Percentiles rank a stretch among this genome's conserved stretches.
Evolutionary conservation across 2,888 invertebrate genomes (phyloP).

Genomic region (Melikaiella ostensackeni): DNA sequence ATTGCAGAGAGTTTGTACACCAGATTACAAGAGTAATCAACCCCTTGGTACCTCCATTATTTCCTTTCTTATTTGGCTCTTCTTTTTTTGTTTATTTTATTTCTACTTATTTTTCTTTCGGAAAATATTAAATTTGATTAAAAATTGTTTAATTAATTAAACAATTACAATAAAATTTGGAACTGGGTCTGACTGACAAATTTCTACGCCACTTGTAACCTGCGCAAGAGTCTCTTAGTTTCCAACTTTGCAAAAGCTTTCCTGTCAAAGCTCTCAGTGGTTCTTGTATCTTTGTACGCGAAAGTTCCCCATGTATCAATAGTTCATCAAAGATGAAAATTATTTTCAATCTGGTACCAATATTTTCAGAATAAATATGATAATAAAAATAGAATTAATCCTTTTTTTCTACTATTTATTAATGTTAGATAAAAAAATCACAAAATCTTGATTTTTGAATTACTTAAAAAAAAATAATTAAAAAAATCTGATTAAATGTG

Average conservation of each 20-base stretch:
- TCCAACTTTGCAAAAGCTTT: constrained; percentile 25
- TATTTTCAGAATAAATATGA: neutral
- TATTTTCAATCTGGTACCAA: neutral
- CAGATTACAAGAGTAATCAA: too few species aligned
- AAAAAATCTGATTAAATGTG: too few species aligned
- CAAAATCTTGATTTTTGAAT: too few species aligned
- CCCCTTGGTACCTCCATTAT: too few species aligned
- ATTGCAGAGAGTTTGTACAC: too few species aligned
- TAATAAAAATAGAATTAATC: neutral
- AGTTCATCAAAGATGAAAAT: neutral
- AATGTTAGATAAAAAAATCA: neutral
- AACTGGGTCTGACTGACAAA: neutral
- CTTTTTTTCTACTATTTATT: too few species aligned
- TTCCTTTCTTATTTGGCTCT: too few species aligned
- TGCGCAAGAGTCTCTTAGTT: constrained; percentile 19
- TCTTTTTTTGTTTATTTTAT: too few species aligned
- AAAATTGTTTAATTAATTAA: too few species aligned
- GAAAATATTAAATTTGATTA: neutral
- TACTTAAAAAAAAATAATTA: too few species aligned
- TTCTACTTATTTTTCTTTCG: too few species aligned
- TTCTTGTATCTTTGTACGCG: constrained; percentile 21
- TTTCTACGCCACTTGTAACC: neutral
- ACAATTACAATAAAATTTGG: neutral
- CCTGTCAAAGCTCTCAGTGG: constrained; percentile 25
- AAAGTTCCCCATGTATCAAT: neutral